Conservation (phyloP, 2,888 invertebrate species). For the Proisotoma minuta region DNA sequence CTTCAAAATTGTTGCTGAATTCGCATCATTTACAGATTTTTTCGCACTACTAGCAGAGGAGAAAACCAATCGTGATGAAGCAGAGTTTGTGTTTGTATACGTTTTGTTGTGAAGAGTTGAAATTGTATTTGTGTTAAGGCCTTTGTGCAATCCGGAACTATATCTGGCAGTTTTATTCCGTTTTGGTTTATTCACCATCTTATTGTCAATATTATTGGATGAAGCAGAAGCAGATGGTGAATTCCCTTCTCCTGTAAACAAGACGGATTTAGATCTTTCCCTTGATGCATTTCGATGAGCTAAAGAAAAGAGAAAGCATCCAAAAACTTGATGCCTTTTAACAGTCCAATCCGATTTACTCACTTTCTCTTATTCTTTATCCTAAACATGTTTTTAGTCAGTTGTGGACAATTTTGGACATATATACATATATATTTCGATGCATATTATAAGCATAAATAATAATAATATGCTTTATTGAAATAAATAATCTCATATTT, state of each 20-base stretch:
- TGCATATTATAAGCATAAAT: too few species aligned
- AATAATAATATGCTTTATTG: too few species aligned
- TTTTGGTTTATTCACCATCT: conserved; percentile 1
- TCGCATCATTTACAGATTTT: neutral
- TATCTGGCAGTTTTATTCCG: conserved; percentile 9
- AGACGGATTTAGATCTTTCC: conserved; percentile 4
- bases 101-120: neutral
- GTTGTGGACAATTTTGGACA: too few species aligned
- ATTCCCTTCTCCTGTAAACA: conserved; percentile 8
- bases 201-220: conserved; percentile 13
- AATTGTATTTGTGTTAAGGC: neutral
- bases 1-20: neutral
- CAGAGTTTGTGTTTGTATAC: neutral
- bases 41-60: neutral
- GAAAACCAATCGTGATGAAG: conserved; percentile 1
- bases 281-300: conserved; percentile 10
- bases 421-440: too few species aligned
- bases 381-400: too few species aligned
- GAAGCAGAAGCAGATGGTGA: conserved; percentile 9
- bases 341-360: conserved; percentile 15
- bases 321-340: too few species aligned
- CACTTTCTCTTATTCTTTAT: neutral
- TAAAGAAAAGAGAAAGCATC: neutral
- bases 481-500: too few species aligned
- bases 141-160: conserved; percentile 2